Evolutionary conservation across 2,888 invertebrate species (phyloP).

Genomic region (Oligia fasciuncula): DNA sequence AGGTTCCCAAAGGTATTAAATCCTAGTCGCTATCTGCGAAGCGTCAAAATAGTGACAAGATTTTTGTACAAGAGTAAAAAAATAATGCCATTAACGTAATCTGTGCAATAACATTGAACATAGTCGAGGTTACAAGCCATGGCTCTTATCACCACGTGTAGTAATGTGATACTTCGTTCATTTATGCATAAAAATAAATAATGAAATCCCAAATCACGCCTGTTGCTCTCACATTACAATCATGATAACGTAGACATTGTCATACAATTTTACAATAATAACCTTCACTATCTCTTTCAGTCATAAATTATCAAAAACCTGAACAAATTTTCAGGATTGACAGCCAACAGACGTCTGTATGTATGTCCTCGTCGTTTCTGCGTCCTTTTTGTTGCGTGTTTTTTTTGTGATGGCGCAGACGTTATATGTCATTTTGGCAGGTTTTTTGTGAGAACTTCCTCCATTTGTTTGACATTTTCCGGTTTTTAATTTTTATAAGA

Average conservation of each 20-base stretch:
- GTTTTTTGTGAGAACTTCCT: conserved; percentile 17
- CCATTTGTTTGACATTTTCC: background rate
- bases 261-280: conserved; percentile 21
- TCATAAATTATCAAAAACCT: conserved; percentile 21
- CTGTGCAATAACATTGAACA: conserved; percentile 3
- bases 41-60: background rate
- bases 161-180: conserved; percentile 18
- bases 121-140: conserved; percentile 9
- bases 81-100: background rate
- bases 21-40: background rate
- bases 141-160: conserved; percentile 23
- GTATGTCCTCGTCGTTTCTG: conserved; percentile 11
- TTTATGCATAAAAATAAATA: conserved; percentile 14
- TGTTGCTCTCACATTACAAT: conserved; percentile 23
- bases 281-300: conserved; percentile 24
- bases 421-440: conserved; percentile 17
- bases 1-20: too few relatives aligned
- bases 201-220: conserved; percentile 5
- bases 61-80: background rate
- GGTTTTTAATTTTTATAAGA: background rate
- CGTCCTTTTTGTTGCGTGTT: conserved; percentile 16
- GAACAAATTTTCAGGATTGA: conserved; percentile 51
- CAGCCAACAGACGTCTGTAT: conserved; percentile 28
- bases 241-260: conserved; percentile 10
- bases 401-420: background rate